Evolutionary conservation across 2,797 vertebrate genomes (phyloP).

Genomic region (Danio aesculapii): DNA sequence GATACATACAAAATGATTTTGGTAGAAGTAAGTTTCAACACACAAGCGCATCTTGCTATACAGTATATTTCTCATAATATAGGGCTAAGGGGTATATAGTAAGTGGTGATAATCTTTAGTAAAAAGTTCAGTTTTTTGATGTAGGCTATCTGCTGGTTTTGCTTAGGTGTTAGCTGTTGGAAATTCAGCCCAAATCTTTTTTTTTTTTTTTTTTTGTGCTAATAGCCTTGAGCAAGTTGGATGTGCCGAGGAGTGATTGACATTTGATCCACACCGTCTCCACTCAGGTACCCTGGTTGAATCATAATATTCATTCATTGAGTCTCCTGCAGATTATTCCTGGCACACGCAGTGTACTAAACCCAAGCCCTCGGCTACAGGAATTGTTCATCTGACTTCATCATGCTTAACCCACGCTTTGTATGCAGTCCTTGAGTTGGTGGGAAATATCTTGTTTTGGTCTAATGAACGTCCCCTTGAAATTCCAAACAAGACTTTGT

Average conservation of each 20-base stretch:
- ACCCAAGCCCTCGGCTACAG: constrained; percentile 16
- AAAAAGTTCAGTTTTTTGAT: background rate
- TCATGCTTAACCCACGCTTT: constrained; percentile 26
- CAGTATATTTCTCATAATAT: too few species aligned
- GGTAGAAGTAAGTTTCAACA: too few species aligned
- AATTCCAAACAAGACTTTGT: constrained; percentile 26
- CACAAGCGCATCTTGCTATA: too few species aligned
- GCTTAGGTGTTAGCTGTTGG: background rate
- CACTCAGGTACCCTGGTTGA: constrained; percentile 17
- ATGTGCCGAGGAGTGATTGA: constrained; percentile 36
- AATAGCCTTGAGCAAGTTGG: constrained; percentile 40
- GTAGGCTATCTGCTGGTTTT: background rate
- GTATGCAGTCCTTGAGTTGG: constrained; percentile 21
- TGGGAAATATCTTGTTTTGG: constrained; percentile 40
- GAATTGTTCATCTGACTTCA: constrained; percentile 27
- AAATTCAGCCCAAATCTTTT: constrained; percentile 33
- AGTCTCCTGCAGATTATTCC: constrained; percentile 28
- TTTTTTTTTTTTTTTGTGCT: constrained; percentile 29
- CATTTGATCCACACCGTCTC: constrained; percentile 9
- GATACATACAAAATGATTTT: too few species aligned
- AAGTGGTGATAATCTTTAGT: too few species aligned
- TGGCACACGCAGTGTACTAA: background rate
- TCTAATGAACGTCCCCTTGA: constrained; percentile 50
- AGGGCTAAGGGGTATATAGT: too few species aligned
- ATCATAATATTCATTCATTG: constrained; percentile 41